Evolutionary conservation across 2,797 vertebrate genomes (phyloP), one percentile per base, ranked within the genome.

Genomic region (Sebastes nivosus): DNA sequence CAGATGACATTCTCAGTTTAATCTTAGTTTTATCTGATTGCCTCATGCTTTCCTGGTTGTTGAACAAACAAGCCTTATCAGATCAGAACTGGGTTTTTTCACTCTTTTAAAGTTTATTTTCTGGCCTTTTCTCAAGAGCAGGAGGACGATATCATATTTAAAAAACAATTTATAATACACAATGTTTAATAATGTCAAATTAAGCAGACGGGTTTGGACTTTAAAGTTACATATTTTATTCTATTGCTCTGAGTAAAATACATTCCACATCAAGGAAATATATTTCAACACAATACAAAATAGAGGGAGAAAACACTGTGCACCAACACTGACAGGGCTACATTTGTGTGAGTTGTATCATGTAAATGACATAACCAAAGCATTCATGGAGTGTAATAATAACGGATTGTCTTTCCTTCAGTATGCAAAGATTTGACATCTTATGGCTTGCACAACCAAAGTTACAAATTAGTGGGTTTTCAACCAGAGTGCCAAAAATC

Each of bases 161-260:
- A 27, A 55, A 46, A 10, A 32, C 10, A 46, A 38, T 20, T 16
- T 54, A 16, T 18, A 5, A 77, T 63, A 32, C 4, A 58, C 20
- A n/a, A 0, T 42, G 2, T 57, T 63, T 14, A 16, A 69, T 50
- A 14, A 25, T 20, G 59, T 34, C 8, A 27, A 22, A 75, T 55
- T 18, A 73, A 67, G 9, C n/a, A 71, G 66, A 59, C 27, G 58
- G 2, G 42, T 50, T 22, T 64, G 69, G 52, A 81, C 50, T 77
- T 88, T 66, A 65, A 20, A 66, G 67, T 91, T 72, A 85, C 72
- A 85, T 64, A 68, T 87, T 95, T 94, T 94, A 95, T 94, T 95
- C 87, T 90, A 90, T 87, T 91, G 89, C 90, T 95, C 87, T 66
- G 84, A 80, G 89, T 91, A 88, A 87, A 94, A 94, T 89, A 91